These are phyloP conservation scores for Melanophora roralis DNA, from an alignment of 2,888 invertebrate genomes.

Conservation along the genomic window DNA sequence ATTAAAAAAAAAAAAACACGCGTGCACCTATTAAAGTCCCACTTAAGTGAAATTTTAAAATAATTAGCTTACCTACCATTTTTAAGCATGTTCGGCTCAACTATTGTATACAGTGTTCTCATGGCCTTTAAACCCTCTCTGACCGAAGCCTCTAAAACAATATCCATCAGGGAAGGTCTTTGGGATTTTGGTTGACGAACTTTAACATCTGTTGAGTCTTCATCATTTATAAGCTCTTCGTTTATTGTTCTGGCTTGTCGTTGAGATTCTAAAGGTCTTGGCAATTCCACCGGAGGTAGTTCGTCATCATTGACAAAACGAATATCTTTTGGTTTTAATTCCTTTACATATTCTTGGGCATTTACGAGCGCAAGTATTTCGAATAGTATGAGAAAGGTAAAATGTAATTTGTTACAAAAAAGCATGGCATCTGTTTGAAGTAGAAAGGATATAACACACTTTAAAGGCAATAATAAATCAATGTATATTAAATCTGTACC, in stretches of 20 bases:
- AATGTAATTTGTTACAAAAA: background rate
- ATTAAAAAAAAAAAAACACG: constrained; percentile 8
- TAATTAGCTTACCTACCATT: constrained; percentile 70
- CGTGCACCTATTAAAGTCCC: background rate
- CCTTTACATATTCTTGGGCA: constrained; percentile 46
- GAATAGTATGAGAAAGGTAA: constrained; percentile 40
- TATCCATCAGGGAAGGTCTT: constrained; percentile 71
- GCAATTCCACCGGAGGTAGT: constrained; percentile 67
- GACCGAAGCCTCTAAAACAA: constrained; percentile 75
- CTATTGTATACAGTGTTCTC: constrained; percentile 73
- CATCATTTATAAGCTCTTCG: constrained; percentile 9
- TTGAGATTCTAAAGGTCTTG: constrained; percentile 65
- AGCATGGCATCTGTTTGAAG: constrained; percentile 51
- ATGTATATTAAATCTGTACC: too few relatives aligned
- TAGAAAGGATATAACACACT: too few relatives aligned
- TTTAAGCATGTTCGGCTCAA: constrained; percentile 74
- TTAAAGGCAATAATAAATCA: too few relatives aligned
- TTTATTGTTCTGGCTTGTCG: background rate
- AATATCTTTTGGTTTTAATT: constrained; percentile 41
- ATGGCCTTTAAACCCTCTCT: constrained; percentile 75
- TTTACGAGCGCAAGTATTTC: constrained; percentile 11
- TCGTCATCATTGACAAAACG: background rate
- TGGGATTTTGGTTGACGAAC: constrained; percentile 65
- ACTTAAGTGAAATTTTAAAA: background rate
- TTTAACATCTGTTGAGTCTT: background rate